Percentiles rank a stretch among this genome's conserved stretches.
These are phyloP conservation scores for Coptodon rendalli DNA, from an alignment of 2,113 vertebrate genomes.

Conservation along the genomic window DNA sequence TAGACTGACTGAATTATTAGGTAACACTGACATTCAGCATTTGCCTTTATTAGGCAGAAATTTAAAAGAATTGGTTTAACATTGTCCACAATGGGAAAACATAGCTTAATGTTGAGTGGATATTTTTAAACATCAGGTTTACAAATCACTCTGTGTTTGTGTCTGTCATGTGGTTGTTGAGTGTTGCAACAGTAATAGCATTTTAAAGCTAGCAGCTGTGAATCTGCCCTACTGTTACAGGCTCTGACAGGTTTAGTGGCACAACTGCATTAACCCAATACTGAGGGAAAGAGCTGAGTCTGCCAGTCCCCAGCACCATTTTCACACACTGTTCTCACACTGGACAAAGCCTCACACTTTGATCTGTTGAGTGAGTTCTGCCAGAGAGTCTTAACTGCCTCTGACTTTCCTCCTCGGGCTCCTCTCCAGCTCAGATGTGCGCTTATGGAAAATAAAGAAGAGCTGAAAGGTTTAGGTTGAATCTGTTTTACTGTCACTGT, in stretches of 20 bases:
- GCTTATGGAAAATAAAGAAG: neutral
- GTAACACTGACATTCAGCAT: neutral
- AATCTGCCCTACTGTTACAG: constrained; percentile 36
- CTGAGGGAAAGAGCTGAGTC: constrained; percentile 36
- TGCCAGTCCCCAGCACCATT: constrained; percentile 9
- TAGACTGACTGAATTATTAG: neutral
- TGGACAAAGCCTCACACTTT: constrained; percentile 33
- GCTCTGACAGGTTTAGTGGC: constrained; percentile 56
- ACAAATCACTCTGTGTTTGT: neutral
- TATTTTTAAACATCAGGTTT: neutral
- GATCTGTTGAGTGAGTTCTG: constrained; percentile 18
- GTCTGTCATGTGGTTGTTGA: neutral
- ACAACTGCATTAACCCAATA: constrained; percentile 51
- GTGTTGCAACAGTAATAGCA: constrained; percentile 33
- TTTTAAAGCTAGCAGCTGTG: constrained; percentile 41
- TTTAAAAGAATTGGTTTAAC: neutral
- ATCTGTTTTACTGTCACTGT: neutral
- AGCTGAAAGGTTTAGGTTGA: neutral
- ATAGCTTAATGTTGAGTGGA: neutral
- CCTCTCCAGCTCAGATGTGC: neutral
- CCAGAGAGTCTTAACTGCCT: neutral
- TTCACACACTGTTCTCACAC: constrained; percentile 28
- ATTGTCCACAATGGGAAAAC: neutral
- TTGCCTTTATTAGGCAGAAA: neutral
- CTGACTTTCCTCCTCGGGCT: neutral